Evolutionary conservation across 2,113 vertebrate genomes (phyloP), one percentile per base, ranked within the genome.

Genomic region (Tichodroma muraria): DNA sequence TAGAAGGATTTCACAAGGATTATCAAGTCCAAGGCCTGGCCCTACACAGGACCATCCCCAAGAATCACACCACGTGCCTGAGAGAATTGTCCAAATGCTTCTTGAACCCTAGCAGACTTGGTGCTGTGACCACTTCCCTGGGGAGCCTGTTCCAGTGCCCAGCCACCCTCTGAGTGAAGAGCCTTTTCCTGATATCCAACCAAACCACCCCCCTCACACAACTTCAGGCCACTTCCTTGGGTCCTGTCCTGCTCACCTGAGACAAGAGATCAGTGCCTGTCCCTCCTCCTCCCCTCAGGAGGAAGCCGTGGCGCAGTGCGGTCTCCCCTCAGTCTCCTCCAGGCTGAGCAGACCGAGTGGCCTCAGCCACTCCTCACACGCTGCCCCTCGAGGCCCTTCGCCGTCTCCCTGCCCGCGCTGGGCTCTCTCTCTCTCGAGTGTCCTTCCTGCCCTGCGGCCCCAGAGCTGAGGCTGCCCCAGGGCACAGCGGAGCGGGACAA

Each of bases 81-180:
- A 37, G 17, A 44, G 37, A 7, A 27, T 31, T 9, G 6, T 22
- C 7, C 53, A 52, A 59, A 50, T 6, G 6, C 9, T 25, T 30
- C 2, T 23, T 66, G 70, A 50, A 4, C 13, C 31, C 52, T 16
- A 4, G 17, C 44, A 59, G 17, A 2, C 20, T n/a, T 27, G 37
- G 4, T 27, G 37, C 31, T 22, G 31, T 44, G 37, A 50, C 7
- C 20, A 14, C 3, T 50, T 50, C 11, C 9, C 31, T 31, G 21
- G 17, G 8, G 8, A 50, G 7, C 3, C 52, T 76, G 0, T 59
- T 76, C 35, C 25, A 27, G 16, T 21, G 16, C 13, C 30, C 19
- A 28, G 1, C 3, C 22, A 27, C 4, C 1, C 8, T 50, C 10
- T 65, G 25, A 6, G 11, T 50, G 37, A 76, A 25, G 1, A 59